Conservation (phyloP, 92 coral and sea anemone species). For the Zoanthus sociatus region DNA sequence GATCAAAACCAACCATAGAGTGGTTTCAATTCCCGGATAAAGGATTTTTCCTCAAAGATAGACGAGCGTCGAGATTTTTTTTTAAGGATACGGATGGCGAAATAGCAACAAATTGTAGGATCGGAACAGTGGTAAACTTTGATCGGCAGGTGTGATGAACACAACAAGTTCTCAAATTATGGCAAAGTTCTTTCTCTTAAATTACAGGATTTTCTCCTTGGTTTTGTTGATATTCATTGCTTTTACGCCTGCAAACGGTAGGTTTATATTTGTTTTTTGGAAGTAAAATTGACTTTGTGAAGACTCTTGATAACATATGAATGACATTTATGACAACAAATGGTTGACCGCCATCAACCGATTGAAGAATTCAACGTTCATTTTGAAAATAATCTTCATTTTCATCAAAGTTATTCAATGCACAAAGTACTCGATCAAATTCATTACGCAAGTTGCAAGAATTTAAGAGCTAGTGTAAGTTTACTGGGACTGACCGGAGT, state of each 20-base stretch:
- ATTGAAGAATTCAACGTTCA: too few species aligned
- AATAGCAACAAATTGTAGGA: not conserved
- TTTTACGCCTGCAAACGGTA: slow-evolving; percentile 28
- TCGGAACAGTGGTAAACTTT: slow-evolving; percentile 1
- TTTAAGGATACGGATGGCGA: slow-evolving; percentile 8
- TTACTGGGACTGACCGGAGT: too few species aligned
- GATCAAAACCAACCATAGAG: not conserved
- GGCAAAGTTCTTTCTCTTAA: slow-evolving; percentile 9
- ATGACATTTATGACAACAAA: too few species aligned
- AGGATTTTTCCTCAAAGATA: not conserved
- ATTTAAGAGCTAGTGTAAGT: too few species aligned
- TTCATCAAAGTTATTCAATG: too few species aligned
- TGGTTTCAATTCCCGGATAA: not conserved
- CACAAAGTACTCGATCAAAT: too few species aligned
- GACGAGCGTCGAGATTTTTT: not conserved
- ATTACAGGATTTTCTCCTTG: slow-evolving; percentile 8
- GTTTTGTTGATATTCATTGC: not conserved
- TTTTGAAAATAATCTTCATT: too few species aligned
- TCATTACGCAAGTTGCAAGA: too few species aligned
- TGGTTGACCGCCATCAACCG: too few species aligned
- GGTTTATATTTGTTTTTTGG: not conserved
- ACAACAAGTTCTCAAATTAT: slow-evolving; percentile 19
- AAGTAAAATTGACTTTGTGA: too few species aligned
- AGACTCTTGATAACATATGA: too few species aligned
- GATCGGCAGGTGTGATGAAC: slow-evolving; percentile 14